phyloP scores from a whole-genome alignment of 2,113 vertebrate genomes.

The Okapia johnstoni region DNA sequence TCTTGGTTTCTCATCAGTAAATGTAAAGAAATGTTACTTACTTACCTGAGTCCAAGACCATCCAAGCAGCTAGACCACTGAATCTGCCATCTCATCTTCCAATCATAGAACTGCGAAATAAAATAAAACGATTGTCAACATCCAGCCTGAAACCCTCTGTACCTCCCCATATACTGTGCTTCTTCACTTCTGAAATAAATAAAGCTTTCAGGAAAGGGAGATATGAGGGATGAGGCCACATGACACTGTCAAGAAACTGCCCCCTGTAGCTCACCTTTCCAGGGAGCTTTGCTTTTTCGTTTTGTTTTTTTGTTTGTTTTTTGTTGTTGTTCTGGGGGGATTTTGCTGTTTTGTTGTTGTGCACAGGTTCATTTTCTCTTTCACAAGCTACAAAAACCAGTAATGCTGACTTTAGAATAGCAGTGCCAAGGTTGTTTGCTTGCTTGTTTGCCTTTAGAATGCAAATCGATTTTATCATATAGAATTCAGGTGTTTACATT shows the following conservation, averaged over 20 bases:
- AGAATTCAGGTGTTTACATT: constrained; percentile 21
- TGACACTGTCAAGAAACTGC: neutral
- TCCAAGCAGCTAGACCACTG: neutral
- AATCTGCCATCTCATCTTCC: neutral
- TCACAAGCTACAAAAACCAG: neutral
- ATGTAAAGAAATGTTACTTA: neutral
- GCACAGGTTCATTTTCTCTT: neutral
- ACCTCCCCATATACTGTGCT: neutral
- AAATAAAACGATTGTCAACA: neutral
- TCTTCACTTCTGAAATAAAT: neutral
- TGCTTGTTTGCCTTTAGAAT: neutral
- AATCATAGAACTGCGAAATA: neutral
- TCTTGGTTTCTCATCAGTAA: neutral
- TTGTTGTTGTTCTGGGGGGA: neutral
- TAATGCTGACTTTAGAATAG: neutral
- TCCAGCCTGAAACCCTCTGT: neutral
- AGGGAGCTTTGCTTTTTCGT: neutral
- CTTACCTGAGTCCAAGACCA: neutral
- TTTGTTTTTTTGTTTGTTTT: neutral
- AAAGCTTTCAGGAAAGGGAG: neutral
- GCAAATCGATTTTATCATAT: neutral
- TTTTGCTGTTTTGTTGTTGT: neutral
- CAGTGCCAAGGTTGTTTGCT: neutral
- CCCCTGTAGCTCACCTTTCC: neutral
- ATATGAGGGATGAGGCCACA: neutral